Evolutionary conservation across 1,140 invertebrate species (phyloP).

Genomic region (Chelonus insularis): DNA sequence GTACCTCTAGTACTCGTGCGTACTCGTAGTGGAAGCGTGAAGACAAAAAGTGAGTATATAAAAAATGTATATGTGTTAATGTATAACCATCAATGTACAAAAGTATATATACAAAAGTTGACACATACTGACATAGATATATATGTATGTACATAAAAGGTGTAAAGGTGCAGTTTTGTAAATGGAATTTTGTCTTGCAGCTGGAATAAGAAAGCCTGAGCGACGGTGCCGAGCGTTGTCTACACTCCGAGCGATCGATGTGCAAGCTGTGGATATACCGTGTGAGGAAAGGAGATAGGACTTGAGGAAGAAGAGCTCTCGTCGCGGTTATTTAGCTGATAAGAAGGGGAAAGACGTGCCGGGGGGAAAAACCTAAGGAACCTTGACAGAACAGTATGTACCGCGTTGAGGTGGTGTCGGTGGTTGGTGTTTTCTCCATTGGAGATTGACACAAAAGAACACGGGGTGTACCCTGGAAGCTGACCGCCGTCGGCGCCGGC

Average conservation of each 20-base stretch:
- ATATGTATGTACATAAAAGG: background rate
- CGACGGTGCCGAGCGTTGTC: constrained; percentile 9
- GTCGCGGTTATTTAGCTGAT: constrained; percentile 5
- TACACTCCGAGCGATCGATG: constrained; percentile 1
- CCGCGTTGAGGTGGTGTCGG: background rate
- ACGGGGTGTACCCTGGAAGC: background rate
- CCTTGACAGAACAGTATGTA: background rate
- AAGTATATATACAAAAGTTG: background rate
- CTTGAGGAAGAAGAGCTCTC: background rate
- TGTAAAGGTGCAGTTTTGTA: background rate
- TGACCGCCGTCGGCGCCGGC: constrained; percentile 14
- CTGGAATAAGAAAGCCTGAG: background rate
- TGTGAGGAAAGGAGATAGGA: constrained; percentile 5
- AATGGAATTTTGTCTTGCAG: background rate
- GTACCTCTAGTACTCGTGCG: constrained; percentile 21
- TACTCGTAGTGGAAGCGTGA: constrained; percentile 14
- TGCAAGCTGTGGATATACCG: background rate
- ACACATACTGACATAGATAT: background rate
- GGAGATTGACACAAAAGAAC: constrained; percentile 11
- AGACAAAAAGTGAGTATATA: background rate
- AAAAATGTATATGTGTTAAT: background rate
- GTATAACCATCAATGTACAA: background rate
- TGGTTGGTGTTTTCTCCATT: background rate
- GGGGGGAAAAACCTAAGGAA: background rate
- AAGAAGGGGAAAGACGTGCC: background rate